Evolutionary conservation across 1,140 invertebrate genomes (phyloP).

Genomic region (Sogatella furcifera): DNA sequence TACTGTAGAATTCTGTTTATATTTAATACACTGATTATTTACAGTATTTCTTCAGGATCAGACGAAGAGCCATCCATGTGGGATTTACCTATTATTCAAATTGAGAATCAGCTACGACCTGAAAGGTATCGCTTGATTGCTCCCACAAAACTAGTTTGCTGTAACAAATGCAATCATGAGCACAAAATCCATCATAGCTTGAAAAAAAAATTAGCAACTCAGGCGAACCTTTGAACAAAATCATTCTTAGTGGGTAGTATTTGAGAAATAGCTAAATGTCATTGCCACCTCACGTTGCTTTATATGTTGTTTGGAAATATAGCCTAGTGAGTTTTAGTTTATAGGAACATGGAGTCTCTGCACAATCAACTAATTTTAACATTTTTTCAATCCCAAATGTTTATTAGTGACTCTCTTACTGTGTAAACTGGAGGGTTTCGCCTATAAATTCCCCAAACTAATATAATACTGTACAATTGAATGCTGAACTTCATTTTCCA

Average conservation of each 20-base stretch:
- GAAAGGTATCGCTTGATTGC: slow-evolving; percentile 30
- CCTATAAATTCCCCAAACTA: too few species aligned
- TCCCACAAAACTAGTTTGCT: not conserved
- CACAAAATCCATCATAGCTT: not conserved
- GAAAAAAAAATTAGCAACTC: not conserved
- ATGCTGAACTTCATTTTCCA: too few species aligned
- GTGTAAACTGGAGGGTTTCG: too few species aligned
- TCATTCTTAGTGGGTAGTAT: not conserved
- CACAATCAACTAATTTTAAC: too few species aligned
- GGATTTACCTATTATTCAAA: slow-evolving; percentile 41
- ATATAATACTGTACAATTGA: too few species aligned
- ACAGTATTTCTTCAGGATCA: slow-evolving; percentile 33
- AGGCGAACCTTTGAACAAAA: not conserved
- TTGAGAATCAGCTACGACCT: slow-evolving; percentile 40
- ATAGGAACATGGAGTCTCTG: too few species aligned
- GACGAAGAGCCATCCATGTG: slow-evolving; percentile 39
- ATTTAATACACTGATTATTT: not conserved
- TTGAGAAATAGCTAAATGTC: not conserved
- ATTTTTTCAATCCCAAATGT: too few species aligned
- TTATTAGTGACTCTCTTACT: too few species aligned
- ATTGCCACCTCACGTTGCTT: not conserved
- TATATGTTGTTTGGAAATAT: too few species aligned
- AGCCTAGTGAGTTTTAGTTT: too few species aligned
- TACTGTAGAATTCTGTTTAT: too few species aligned
- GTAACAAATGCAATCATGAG: too few species aligned